Evolutionary conservation across 2,888 invertebrate species (phyloP).

Genomic region (Aplocera efformata): DNA sequence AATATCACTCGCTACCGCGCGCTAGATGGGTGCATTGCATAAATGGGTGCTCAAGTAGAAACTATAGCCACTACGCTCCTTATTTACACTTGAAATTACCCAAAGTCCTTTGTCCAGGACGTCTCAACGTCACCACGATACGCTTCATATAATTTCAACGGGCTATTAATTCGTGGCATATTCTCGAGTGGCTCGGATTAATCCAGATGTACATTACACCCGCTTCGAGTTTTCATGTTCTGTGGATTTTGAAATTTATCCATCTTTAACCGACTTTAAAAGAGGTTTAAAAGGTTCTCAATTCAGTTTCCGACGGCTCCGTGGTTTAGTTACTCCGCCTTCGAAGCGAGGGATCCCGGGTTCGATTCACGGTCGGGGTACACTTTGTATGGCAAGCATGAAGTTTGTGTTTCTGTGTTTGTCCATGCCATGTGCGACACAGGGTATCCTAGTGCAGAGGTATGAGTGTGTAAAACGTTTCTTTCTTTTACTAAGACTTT

Average conservation of each 20-base stretch:
- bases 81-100: constrained; percentile 24
- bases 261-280: background rate
- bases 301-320: too few relatives aligned
- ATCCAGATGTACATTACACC: constrained; percentile 17
- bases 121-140: constrained; percentile 22
- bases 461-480: too few relatives aligned
- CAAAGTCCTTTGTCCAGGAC: constrained; percentile 27
- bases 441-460: too few relatives aligned
- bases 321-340: too few relatives aligned
- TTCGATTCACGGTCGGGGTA: too few relatives aligned
- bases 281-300: too few relatives aligned
- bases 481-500: too few relatives aligned
- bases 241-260: background rate
- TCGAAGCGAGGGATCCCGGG: too few relatives aligned
- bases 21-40: background rate
- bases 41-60: constrained; percentile 12
- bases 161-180: constrained; percentile 27
- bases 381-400: too few relatives aligned
- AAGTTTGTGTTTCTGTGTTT: too few relatives aligned
- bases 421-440: too few relatives aligned
- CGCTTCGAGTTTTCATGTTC: constrained; percentile 10
- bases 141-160: constrained; percentile 30
- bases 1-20: too few relatives aligned
- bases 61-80: constrained; percentile 11
- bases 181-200: constrained; percentile 20